A percentile compares a stretch with the other conserved stretches of the same genome.
These are phyloP conservation scores for Mastomys natalensis DNA, from an alignment of 2,113 vertebrate species.

Conservation along the genomic window DNA sequence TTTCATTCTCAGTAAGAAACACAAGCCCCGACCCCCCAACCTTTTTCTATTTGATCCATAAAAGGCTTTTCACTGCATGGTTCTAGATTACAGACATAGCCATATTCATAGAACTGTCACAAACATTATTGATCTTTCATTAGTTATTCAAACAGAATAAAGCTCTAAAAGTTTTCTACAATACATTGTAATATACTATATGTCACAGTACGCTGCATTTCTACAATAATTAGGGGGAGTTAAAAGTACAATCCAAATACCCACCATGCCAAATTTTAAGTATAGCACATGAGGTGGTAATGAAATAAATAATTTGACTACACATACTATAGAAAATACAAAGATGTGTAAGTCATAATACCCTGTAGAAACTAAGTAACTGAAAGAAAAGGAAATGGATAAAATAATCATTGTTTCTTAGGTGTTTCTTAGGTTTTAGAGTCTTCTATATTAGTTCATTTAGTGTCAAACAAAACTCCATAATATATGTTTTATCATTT, in stretches of 20 bases:
- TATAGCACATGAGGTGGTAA: neutral
- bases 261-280: neutral
- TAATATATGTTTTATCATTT: neutral
- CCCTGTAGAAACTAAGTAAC: neutral
- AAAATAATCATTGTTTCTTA: neutral
- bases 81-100: neutral
- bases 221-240: neutral
- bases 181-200: neutral
- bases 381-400: neutral
- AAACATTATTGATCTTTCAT: neutral
- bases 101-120: neutral
- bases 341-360: neutral
- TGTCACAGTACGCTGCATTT: neutral
- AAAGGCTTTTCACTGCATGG: neutral
- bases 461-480: neutral
- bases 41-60: neutral
- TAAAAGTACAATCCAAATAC: neutral
- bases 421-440: neutral
- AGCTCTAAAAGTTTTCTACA: neutral
- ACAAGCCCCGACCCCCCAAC: neutral
- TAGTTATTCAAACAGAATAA: neutral
- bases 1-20: conserved; percentile 23
- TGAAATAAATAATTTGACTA: neutral
- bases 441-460: neutral
- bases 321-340: neutral